phyloP scores from a whole-genome alignment of 2,113 vertebrate genomes.

The Corydoras maculifer region DNA sequence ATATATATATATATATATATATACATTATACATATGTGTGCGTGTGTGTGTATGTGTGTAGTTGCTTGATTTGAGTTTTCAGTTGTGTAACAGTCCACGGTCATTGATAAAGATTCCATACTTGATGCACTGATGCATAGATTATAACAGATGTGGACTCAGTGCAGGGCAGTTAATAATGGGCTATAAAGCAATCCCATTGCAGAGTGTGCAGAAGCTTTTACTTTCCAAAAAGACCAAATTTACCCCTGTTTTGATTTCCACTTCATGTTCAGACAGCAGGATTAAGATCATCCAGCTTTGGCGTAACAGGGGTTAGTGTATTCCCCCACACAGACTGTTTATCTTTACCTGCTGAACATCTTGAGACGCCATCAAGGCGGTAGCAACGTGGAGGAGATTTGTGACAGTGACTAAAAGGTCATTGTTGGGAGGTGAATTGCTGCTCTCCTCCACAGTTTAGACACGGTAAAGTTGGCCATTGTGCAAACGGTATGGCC shows the following conservation, averaged over 20 bases:
- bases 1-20: too few species aligned
- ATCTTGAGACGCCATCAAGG: conserved; percentile 62
- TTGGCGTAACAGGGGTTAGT: conserved; percentile 26
- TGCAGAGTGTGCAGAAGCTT: too few species aligned
- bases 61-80: too few species aligned
- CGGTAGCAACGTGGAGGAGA: conserved; percentile 56
- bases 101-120: too few species aligned
- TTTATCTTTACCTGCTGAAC: conserved; percentile 63
- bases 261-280: conserved; percentile 31
- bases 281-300: conserved; percentile 50
- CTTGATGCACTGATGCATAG: too few species aligned
- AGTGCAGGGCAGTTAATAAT: too few species aligned
- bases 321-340: conserved; percentile 44
- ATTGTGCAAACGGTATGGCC: conserved; percentile 7
- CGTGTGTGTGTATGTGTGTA: too few species aligned
- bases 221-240: too few species aligned
- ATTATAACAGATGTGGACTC: too few species aligned
- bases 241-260: not conserved
- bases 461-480: conserved; percentile 27
- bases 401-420: conserved; percentile 52
- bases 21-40: too few species aligned
- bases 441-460: conserved; percentile 18
- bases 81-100: too few species aligned
- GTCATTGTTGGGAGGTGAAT: conserved; percentile 41
- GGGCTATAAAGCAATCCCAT: too few species aligned